A percentile compares a stretch with the other conserved stretches of the same genome.
Evolutionary conservation across 2,888 invertebrate genomes (phyloP).

Genomic region (Microplitis manilae): DNA sequence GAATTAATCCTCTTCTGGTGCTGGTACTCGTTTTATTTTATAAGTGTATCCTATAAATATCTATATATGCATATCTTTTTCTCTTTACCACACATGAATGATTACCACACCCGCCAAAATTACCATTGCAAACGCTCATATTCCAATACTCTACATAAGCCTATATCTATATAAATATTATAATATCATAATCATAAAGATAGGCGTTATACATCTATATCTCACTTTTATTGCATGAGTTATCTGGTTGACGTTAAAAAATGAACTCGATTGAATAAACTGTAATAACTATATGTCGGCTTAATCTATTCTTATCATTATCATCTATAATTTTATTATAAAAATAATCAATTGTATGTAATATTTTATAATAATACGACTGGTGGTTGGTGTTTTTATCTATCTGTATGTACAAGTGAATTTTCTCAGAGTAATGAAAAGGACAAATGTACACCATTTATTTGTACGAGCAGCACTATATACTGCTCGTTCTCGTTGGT

Average conservation of each 20-base stretch:
- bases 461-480: constrained; percentile 21
- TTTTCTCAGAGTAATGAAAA: constrained; percentile 36
- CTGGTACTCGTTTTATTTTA: constrained; percentile 20
- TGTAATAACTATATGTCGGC: background rate
- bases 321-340: background rate
- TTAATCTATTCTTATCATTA: background rate
- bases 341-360: background rate
- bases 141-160: no score
- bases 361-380: background rate
- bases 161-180: background rate
- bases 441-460: constrained; percentile 37
- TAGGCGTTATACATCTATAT: background rate
- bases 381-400: background rate
- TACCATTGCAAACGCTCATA: background rate
- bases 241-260: background rate
- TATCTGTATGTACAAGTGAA: constrained; percentile 17
- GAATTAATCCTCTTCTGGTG: constrained; percentile 26
- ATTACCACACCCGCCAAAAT: constrained; percentile 1
- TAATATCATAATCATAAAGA: background rate
- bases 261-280: background rate
- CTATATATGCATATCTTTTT: background rate
- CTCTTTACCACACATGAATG: background rate
- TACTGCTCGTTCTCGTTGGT: constrained; percentile 20
- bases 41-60: background rate
- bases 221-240: background rate